Base-by-base conservation (phyloP, 1,140 invertebrate species). In the Drosophila ironensis region DNA sequence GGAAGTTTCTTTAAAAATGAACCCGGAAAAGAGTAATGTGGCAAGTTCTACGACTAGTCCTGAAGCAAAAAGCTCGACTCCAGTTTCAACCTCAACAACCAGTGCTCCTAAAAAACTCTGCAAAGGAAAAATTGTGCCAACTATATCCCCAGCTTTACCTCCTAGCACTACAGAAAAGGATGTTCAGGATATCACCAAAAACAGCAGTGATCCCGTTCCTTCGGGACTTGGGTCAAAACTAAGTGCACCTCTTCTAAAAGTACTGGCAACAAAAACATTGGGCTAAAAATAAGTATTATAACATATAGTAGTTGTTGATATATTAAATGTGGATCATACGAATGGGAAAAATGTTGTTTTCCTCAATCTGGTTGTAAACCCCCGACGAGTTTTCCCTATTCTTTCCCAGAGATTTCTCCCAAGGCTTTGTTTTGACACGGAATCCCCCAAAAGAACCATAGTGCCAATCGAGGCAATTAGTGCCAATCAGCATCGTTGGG, bases 401-500 rank as follows among this genome's bases (percentile, higher is more conserved):
- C 4, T 11, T 5, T 33, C 14, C 30, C 51, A 22, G 20, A 30
- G 22, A 38, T 44, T 70, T 69, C 30, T 19, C 66, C 14, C 16
- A 12, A 19, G 12, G 57, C 9, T 22, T 17, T 24, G 24, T 40
- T n/a, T n/a, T 63, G 57, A 63, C 41, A 48, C 56, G 35, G 11
- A 12, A 27, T 8, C 33, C 53, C 40, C 59, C 56, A n/a, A 61
- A 19, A 19, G 20, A 47, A n/a, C 11, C 14, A 24, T 12, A 17
- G 7, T 25, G 25, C 56, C 17, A 27, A 22, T 63, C 12, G 17
- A 6, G 6, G 54, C 69, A 78, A 84, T 84, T 84, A 84, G 8
- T 74, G 80, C 54, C 80, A 73, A 77, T 77, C 73, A 57, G 41
- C 50, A 45, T 71, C 46, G 56, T 40, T 19, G 20, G 24, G 41